phyloP scores from a whole-genome alignment of 2,797 vertebrate species.

The Graptemys geographica region DNA sequence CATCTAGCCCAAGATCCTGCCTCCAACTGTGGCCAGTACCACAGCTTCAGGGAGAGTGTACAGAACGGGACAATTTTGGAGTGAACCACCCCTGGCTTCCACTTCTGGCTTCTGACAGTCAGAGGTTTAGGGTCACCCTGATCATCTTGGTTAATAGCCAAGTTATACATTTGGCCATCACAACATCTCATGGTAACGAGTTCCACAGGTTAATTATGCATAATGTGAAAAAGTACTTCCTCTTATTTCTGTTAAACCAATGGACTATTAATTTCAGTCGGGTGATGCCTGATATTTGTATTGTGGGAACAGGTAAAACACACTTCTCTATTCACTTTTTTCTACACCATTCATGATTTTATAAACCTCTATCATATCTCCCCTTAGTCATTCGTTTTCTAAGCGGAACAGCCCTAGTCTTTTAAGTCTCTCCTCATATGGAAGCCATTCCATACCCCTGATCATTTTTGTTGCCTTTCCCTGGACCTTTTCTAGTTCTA shows the following conservation, averaged over 20 bases:
- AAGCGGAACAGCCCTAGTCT: background rate
- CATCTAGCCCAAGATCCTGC: background rate
- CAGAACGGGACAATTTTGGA: background rate
- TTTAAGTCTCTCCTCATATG: background rate
- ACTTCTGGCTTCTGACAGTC: background rate
- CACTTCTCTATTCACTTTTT: background rate
- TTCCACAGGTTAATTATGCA: background rate
- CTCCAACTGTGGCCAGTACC: background rate
- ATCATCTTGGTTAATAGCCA: background rate
- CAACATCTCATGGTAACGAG: background rate
- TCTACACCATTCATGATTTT: background rate
- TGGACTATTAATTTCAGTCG: background rate
- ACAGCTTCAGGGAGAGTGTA: background rate
- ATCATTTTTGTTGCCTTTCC: background rate
- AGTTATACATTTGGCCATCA: background rate
- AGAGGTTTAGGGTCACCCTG: background rate
- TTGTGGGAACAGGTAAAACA: background rate
- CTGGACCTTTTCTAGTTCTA: background rate
- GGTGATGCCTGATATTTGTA: background rate
- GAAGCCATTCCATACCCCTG: background rate
- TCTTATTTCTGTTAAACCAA: background rate
- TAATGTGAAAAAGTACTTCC: background rate
- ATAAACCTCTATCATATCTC: background rate
- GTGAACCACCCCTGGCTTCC: too few relatives aligned
- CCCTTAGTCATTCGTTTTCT: background rate